Evolutionary conservation across 2,888 invertebrate species (phyloP), one percentile per base, ranked within the genome.

Genomic region (Pristionchus fissidentatus): DNA sequence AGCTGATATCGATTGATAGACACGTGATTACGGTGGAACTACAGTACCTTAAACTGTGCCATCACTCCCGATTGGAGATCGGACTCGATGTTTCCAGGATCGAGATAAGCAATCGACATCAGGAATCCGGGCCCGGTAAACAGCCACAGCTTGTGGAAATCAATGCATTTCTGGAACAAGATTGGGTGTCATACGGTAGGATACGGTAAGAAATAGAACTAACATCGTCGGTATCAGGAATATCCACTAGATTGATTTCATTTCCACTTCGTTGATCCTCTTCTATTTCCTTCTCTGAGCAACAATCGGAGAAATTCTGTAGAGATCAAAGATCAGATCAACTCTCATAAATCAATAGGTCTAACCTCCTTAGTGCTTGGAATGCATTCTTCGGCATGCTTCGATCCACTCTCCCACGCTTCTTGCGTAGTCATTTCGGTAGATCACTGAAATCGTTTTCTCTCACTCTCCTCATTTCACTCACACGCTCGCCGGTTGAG

Each of bases 51-150:
- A 93, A 96, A 96, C 92, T 95, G 94, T 15, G 96, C 96, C 7
- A 95, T 93, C 5, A 95, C 94, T 80, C 97, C 97, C 80, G 96
- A 95, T 92, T 96, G 96, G 52, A 97, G 93, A 94, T 97, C 97
- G 66, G 96, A 96, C 93, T 97, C 96, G 88, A 97, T 96, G 92
- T 97, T 97, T 83, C 97, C 97, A 22, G 96, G 97, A 93, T 97
- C 96, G 83, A 97, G 93, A 93, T 96, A 97, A 22, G 96, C 96
- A 90, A 97, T 97, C 87, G 96, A 96, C 96, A 97, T 97, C 84
- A 97, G 93, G 93, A 97, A 96, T 22, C 96, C 96, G 22, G 97
- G 97, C 7, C 97, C 97, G 0, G 96, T 96, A 93, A 96, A 97
- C 35, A 96, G 96, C 96, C 96, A 97, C 93, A 97, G 93, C 93